Conservation (phyloP, 2,113 vertebrate species). For the Miniopterus natalensis region DNA sequence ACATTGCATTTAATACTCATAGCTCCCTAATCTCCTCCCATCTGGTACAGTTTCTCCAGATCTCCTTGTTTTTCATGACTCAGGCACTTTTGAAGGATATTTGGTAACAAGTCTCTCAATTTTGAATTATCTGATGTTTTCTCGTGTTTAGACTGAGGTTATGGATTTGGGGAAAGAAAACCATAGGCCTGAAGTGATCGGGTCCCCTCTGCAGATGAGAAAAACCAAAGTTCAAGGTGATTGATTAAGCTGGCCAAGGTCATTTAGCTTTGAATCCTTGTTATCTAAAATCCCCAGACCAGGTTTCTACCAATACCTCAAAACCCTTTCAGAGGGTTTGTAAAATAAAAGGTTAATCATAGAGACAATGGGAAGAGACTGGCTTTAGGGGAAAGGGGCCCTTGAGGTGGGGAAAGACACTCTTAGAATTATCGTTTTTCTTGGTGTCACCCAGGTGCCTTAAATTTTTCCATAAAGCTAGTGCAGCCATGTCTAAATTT, state of each 20-base stretch:
- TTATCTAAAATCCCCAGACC: neutral
- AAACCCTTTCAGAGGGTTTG: neutral
- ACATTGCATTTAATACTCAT: neutral
- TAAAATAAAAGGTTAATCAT: neutral
- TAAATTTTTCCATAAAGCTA: neutral
- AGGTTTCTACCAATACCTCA: neutral
- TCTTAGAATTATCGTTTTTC: neutral
- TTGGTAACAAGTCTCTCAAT: neutral
- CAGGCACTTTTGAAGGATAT: neutral
- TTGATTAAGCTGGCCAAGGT: too few relatives aligned
- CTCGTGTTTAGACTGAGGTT: neutral
- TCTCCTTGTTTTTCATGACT: neutral
- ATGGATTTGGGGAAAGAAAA: neutral
- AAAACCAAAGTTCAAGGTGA: neutral
- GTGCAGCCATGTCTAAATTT: neutral
- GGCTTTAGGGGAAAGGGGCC: neutral
- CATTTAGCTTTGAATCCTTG: fast-evolving
- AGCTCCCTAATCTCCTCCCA: neutral
- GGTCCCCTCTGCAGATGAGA: neutral
- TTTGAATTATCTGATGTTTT: neutral
- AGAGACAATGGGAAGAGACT: neutral
- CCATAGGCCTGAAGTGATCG: neutral
- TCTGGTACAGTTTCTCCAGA: neutral
- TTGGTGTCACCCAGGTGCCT: neutral
- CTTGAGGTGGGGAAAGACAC: neutral